These are phyloP conservation scores for Suncus etruscus DNA, from an alignment of 2,113 vertebrate genomes.

Conservation along the genomic window DNA sequence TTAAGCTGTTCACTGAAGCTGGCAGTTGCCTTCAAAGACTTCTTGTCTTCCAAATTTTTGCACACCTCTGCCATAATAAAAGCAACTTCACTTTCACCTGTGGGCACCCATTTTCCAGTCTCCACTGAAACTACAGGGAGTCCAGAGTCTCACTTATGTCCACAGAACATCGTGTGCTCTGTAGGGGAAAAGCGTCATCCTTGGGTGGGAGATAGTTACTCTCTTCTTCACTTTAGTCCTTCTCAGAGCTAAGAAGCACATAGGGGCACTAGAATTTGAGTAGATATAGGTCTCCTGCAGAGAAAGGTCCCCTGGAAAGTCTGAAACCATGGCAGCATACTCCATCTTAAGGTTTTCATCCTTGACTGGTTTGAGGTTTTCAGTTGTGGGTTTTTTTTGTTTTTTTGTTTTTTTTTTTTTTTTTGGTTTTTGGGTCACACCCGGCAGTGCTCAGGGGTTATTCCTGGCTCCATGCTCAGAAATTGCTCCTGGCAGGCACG, in stretches of 20 bases:
- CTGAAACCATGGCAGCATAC: neutral
- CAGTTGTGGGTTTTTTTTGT: constrained; percentile 24
- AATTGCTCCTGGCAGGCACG: no score
- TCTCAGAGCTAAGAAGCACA: constrained; percentile 1
- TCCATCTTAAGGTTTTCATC: no score
- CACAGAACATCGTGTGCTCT: neutral
- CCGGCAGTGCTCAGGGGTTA: no score
- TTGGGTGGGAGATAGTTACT: neutral
- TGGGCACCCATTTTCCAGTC: constrained; percentile 42
- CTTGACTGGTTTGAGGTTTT: neutral
- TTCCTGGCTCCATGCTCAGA: no score
- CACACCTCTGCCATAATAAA: constrained; percentile 30
- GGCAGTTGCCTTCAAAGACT: neutral
- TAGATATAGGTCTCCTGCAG: neutral
- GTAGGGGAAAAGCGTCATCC: neutral
- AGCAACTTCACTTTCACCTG: constrained; percentile 15
- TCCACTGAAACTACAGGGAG: constrained; percentile 16
- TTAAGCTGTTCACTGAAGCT: neutral
- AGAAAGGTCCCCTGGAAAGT: neutral
- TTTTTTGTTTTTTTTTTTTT: no score
- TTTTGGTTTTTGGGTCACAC: no score
- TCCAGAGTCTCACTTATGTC: no score
- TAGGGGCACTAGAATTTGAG: neutral
- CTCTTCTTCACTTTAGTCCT: neutral
- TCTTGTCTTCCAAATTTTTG: neutral